These are phyloP conservation scores for Ptyas mucosa DNA, from an alignment of 2,113 vertebrate genomes.

Conservation along the genomic window DNA sequence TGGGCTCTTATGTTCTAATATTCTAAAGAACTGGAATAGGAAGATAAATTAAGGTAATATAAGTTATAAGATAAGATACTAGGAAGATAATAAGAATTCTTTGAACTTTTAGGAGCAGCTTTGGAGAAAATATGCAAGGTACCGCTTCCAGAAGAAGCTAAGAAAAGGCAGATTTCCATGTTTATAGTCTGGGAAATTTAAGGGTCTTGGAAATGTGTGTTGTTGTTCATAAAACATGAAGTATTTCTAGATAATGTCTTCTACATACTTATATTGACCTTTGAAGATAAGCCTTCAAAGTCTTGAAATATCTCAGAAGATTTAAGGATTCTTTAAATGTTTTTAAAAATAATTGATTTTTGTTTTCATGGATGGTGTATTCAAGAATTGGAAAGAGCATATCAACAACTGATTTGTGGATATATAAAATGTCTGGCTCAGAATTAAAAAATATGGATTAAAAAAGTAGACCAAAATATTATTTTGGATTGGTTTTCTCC, in stretches of 20 bases:
- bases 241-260: conserved; percentile 1
- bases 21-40: neutral
- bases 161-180: conserved; percentile 12
- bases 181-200: conserved; percentile 9
- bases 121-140: conserved; percentile 20
- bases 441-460: neutral
- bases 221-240: conserved; percentile 24
- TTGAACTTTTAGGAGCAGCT: neutral
- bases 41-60: neutral
- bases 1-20: neutral
- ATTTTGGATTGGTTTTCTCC: neutral
- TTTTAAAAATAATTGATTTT: neutral
- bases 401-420: conserved; percentile 8
- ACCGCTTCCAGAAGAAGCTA: conserved; percentile 29
- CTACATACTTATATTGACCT: conserved; percentile 7
- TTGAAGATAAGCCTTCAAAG: neutral
- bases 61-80: no score
- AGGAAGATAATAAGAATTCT: neutral
- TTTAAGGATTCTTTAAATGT: neutral
- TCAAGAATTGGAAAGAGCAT: neutral
- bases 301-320: neutral
- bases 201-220: neutral
- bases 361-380: neutral
- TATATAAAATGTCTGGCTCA: neutral
- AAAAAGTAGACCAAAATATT: neutral